phyloP scores from a whole-genome alignment of 2,113 vertebrate species.

The Porphyrio hochstetteri region DNA sequence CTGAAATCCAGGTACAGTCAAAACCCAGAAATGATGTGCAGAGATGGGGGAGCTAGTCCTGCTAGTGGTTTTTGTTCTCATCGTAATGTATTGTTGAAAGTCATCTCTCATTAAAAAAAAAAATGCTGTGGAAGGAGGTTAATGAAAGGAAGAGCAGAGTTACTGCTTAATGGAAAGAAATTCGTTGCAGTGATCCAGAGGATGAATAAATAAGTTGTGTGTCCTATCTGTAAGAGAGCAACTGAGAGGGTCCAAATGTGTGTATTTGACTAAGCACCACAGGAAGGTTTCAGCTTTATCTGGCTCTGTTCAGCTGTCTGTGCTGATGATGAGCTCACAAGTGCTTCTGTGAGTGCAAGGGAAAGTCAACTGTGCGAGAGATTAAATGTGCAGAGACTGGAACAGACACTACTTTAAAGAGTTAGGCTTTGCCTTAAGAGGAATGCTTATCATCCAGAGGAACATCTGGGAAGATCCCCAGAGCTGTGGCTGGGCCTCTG shows the following conservation, averaged over 20 bases:
- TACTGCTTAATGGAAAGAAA: neutral
- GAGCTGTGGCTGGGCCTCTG: neutral
- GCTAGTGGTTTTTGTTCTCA: neutral
- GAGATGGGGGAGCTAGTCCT: neutral
- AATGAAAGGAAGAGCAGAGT: neutral
- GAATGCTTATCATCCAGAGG: neutral
- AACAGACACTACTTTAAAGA: neutral
- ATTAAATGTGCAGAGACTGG: neutral
- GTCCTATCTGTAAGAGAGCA: neutral
- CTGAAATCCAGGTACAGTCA: slow-evolving; percentile 91
- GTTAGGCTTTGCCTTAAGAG: neutral
- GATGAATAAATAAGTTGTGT: neutral
- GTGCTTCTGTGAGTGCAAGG: neutral
- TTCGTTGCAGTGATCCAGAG: neutral
- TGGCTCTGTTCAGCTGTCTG: neutral
- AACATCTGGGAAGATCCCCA: neutral
- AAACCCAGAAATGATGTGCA: neutral
- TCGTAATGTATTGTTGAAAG: neutral
- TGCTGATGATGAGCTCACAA: neutral
- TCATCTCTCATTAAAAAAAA: neutral
- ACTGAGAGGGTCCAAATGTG: neutral
- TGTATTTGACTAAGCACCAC: neutral
- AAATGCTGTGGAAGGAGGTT: neutral
- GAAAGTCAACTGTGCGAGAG: neutral
- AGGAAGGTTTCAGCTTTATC: neutral